Evolutionary conservation across 1,140 invertebrate genomes (phyloP), one percentile per base, ranked within the genome.

Genomic region (Cyclina sinensis): DNA sequence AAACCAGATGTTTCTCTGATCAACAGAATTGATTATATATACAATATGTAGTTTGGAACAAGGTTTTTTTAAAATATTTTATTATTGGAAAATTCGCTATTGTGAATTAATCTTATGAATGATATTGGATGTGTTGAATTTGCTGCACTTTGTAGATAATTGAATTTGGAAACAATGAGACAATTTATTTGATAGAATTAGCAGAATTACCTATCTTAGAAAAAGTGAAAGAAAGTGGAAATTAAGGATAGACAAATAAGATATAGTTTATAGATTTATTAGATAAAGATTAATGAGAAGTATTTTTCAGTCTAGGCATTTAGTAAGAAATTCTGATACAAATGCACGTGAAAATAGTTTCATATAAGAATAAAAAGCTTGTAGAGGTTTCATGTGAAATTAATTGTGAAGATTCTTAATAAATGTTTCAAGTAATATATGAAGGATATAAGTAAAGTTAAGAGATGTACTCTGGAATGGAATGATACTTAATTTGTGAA

Each of bases 111-210:
- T 43, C 5, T 43, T 43, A 43, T 43, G 14, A n/a, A n/a, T n/a
- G n/a, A 65, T 65, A 70, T 70, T 35, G 65, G 65, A 70, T 70
- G 35, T 70, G 32, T 35, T 70, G 35, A 70, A n/a, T 70, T 70
- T 24, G 27, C 37, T 11, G n/a, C 21, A 27, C n/a, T n/a, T 37
- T 70, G 35, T 18, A 16, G 7, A 70, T 14, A 39, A 70, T 70
- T 70, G 32, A 39, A 70, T 70, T 37, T 70, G 30, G 65, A 70
- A 7, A 37, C 24, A 70, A 27, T 37, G 32, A 70, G 32, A n/a
- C 65, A 70, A 70, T 70, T 70, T 70, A 21, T 35, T 37, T 37
- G 30, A 70, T 70, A 30, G 65, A 37, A 39, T 70, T 37, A 70
- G 14, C 4, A 37, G 27, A 39, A 37, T 70, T 70, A 9, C 14